phyloP scores from a whole-genome alignment of 2,113 vertebrate genomes.

The Ginglymostoma cirratum region DNA sequence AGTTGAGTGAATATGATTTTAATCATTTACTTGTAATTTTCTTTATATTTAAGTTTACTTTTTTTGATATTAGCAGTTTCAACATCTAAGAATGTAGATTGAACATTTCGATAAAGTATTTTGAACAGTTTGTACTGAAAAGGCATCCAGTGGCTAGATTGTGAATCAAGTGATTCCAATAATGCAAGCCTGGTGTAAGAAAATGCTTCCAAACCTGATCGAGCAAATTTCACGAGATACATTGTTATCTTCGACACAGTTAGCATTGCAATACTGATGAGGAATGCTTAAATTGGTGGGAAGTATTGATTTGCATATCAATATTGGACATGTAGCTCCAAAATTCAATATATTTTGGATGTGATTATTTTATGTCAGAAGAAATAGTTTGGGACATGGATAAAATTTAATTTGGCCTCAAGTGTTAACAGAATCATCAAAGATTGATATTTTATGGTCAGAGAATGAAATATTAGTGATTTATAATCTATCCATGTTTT shows the following conservation, averaged over 20 bases:
- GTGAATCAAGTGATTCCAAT: neutral
- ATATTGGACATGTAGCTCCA: neutral
- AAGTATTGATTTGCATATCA: neutral
- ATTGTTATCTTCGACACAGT: neutral
- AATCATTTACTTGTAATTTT: too few relatives aligned
- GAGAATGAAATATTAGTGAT: neutral
- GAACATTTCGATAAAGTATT: neutral
- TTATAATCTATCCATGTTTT: neutral
- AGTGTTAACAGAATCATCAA: neutral
- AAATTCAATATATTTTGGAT: neutral
- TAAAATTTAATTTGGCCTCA: neutral
- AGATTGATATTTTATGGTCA: neutral
- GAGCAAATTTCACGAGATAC: neutral
- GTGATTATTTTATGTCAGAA: neutral
- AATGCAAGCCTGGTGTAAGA: neutral
- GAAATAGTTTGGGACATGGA: neutral
- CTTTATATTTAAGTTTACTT: too few relatives aligned
- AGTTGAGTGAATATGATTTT: neutral
- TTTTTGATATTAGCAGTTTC: too few relatives aligned
- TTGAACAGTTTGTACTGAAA: neutral
- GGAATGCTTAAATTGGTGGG: neutral
- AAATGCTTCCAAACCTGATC: neutral
- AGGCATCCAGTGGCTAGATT: neutral
- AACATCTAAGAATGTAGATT: neutral
- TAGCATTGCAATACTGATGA: neutral